Conservation (phyloP, 2,113 vertebrate genomes). For the Mus spicilegus region DNA sequence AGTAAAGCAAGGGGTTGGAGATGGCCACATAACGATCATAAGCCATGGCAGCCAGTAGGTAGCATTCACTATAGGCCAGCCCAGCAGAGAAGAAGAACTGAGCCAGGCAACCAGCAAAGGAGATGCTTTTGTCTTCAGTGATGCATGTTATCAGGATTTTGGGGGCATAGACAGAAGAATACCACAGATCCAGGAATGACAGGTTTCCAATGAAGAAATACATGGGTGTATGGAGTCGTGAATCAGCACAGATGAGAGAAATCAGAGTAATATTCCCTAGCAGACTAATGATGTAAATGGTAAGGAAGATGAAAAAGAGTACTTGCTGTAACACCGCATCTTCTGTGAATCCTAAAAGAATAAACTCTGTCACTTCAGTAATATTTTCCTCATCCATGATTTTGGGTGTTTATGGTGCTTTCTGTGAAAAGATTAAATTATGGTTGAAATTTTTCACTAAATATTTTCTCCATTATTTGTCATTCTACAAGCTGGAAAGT, state of each 20-base stretch:
- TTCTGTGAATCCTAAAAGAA: conserved; percentile 70
- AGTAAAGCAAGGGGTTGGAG: conserved; percentile 75
- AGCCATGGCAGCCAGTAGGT: conserved; percentile 72
- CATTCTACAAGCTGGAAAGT: neutral
- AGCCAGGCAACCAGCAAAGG: conserved; percentile 66
- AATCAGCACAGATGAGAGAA: conserved; percentile 69
- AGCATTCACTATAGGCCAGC: conserved; percentile 71
- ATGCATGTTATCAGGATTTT: conserved; percentile 75
- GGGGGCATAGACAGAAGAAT: conserved; percentile 70
- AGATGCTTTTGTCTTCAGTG: conserved; percentile 73
- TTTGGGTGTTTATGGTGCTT: neutral
- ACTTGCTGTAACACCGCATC: conserved; percentile 12
- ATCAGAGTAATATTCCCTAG: conserved; percentile 71
- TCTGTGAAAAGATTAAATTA: conserved; percentile 54
- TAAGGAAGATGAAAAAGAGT: conserved; percentile 74
- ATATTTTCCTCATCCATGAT: conserved; percentile 57
- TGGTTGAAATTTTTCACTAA: neutral
- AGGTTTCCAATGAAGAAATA: conserved; percentile 80
- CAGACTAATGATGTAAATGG: conserved; percentile 66
- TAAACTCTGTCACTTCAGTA: conserved; percentile 63
- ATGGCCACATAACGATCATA: conserved; percentile 74
- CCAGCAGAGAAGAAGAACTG: conserved; percentile 78
- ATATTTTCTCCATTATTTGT: neutral
- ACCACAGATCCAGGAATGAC: conserved; percentile 79
- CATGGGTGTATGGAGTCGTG: conserved; percentile 70